Conservation (phyloP, 2,888 invertebrate genomes). For the Platycheirus rosarum region DNA sequence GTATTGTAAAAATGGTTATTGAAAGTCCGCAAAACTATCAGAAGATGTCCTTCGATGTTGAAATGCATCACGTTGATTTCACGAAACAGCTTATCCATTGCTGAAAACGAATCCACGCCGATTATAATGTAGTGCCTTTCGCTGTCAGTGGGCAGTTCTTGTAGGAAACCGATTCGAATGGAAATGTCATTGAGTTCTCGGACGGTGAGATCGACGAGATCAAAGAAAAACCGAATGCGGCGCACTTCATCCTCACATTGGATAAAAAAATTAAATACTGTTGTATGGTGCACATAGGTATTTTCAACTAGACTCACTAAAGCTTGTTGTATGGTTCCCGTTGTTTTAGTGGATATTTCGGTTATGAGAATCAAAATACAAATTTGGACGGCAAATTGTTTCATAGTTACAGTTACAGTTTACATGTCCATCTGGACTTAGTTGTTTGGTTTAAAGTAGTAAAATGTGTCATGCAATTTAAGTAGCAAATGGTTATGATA, state of each 20-base stretch:
- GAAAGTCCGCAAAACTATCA: slow-evolving; percentile 75
- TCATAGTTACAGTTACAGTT: slow-evolving; percentile 29
- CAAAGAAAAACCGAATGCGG: slow-evolving; percentile 63
- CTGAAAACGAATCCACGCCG: slow-evolving; percentile 74
- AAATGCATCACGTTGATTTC: slow-evolving; percentile 64
- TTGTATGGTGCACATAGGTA: background rate
- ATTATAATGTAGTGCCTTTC: slow-evolving; percentile 75
- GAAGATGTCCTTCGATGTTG: slow-evolving; percentile 70
- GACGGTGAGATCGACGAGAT: slow-evolving; percentile 69
- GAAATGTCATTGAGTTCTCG: slow-evolving; percentile 40
- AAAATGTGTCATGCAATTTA: slow-evolving; percentile 6
- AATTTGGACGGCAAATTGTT: background rate
- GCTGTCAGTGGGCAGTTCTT: slow-evolving; percentile 56
- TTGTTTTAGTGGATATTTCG: slow-evolving; percentile 2
- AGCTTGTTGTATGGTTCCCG: slow-evolving; percentile 5
- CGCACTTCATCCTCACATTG: slow-evolving; percentile 26
- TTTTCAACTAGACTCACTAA: slow-evolving; percentile 13
- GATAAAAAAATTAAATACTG: slow-evolving; percentile 29
- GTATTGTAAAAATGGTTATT: slow-evolving; percentile 73
- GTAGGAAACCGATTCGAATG: slow-evolving; percentile 66
- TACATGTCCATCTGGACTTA: slow-evolving; percentile 3
- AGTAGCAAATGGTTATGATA: background rate
- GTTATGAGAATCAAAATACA: background rate
- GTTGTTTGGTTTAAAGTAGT: background rate
- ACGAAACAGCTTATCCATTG: slow-evolving; percentile 52